phyloP scores from a whole-genome alignment of 2,113 vertebrate genomes.

The Eretmochelys imbricata region DNA sequence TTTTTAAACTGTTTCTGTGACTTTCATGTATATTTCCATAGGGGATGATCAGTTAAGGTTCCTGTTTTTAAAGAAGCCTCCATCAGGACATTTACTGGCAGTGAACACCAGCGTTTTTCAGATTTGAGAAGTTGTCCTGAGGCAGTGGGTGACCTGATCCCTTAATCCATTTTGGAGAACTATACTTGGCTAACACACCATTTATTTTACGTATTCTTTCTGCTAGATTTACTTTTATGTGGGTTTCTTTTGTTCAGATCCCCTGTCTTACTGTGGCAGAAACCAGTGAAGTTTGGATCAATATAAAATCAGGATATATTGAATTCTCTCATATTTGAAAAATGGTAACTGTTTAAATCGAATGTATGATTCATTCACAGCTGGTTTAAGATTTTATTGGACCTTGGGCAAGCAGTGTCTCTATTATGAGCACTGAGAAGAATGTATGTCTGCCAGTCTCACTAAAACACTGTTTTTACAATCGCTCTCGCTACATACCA shows the following conservation, averaged over 20 bases:
- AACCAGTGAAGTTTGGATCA: conserved; percentile 44
- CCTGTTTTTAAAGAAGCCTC: conserved; percentile 15
- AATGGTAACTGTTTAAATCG: neutral
- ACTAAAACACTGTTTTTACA: neutral
- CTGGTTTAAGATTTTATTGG: conserved; percentile 1
- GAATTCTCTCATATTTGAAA: conserved; percentile 39
- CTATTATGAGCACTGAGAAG: neutral
- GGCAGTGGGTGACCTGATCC: conserved; percentile 18
- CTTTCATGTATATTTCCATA: conserved; percentile 52
- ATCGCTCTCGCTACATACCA: neutral
- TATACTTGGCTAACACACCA: neutral
- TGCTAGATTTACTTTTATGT: conserved; percentile 51
- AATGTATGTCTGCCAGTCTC: neutral
- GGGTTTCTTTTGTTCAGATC: conserved; percentile 51
- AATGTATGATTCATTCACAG: neutral
- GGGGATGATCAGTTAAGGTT: conserved; percentile 40
- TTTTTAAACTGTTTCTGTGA: conserved; percentile 61
- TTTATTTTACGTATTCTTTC: conserved; percentile 58
- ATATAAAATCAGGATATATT: neutral
- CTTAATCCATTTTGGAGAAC: conserved; percentile 46
- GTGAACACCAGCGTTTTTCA: conserved; percentile 20
- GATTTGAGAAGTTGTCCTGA: conserved; percentile 12
- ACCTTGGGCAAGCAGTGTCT: neutral
- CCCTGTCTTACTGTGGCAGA: conserved; percentile 46
- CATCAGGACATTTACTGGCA: conserved; percentile 1